These are phyloP conservation scores for Poeciliopsis prolifica DNA, from an alignment of 2,113 vertebrate species.

Conservation along the genomic window DNA sequence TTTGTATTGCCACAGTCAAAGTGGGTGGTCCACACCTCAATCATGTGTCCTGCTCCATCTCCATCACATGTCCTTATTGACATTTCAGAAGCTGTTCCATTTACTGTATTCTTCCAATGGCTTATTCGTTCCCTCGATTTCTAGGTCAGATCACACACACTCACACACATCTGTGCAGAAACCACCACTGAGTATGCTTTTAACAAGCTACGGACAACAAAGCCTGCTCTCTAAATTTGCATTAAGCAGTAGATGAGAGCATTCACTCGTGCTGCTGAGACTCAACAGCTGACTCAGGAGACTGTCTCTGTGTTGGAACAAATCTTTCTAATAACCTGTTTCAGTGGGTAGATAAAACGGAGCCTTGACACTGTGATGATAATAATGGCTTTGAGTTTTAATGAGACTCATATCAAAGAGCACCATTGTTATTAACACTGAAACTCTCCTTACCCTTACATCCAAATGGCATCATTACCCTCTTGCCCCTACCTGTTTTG, in stretches of 20 bases:
- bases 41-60: conserved; percentile 36
- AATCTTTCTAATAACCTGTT: conserved; percentile 60
- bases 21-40: conserved; percentile 46
- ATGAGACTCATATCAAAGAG: conserved; percentile 62
- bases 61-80: conserved; percentile 38
- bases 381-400: conserved; percentile 48
- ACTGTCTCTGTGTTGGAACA: conserved; percentile 50
- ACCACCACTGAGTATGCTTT: conserved; percentile 18
- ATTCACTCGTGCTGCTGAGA: conserved; percentile 35
- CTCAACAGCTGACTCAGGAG: conserved; percentile 47
- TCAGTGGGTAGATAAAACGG: conserved; percentile 47
- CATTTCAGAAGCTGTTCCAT: conserved; percentile 8
- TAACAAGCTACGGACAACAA: conserved; percentile 37
- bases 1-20: conserved; percentile 31
- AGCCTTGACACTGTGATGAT: conserved; percentile 40
- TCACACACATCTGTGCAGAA: conserved; percentile 9
- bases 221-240: conserved; percentile 48
- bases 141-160: conserved; percentile 45
- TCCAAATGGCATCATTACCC: conserved; percentile 44
- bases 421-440: conserved; percentile 43
- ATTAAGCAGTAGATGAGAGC: conserved; percentile 60
- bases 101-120: not conserved
- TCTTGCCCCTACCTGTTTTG: conserved; percentile 41
- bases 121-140: conserved; percentile 32
- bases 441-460: conserved; percentile 33